Conservation (phyloP, 2,113 vertebrate genomes). For the Otis tarda region DNA sequence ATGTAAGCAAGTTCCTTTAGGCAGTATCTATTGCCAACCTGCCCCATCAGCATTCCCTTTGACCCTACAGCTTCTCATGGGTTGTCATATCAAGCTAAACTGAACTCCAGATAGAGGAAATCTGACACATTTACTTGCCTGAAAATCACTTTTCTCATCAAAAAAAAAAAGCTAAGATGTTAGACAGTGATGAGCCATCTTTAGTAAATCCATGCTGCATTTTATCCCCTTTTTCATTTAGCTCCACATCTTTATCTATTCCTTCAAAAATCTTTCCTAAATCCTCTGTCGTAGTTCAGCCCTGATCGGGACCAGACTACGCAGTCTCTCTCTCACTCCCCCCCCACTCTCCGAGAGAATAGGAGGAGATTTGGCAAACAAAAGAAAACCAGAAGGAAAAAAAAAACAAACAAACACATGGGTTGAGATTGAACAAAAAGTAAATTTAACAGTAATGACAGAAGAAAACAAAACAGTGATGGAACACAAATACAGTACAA, state of each 20-base stretch:
- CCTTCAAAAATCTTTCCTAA: conserved; percentile 27
- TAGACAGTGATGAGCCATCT: conserved; percentile 44
- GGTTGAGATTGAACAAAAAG: too few species aligned
- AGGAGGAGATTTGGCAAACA: too few species aligned
- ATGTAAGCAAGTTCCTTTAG: not conserved
- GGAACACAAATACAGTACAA: too few species aligned
- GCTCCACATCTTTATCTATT: conserved; percentile 24
- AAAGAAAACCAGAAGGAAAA: too few species aligned
- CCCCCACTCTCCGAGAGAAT: too few species aligned
- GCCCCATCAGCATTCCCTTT: not conserved
- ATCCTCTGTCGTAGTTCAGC: too few species aligned
- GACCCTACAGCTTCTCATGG: conserved; percentile 22
- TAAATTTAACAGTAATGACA: too few species aligned
- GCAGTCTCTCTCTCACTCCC: too few species aligned
- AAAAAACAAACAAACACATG: too few species aligned
- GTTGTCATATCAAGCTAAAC: conserved; percentile 40
- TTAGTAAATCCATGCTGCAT: conserved; percentile 1
- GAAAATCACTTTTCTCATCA: conserved; percentile 40
- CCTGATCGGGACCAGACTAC: too few species aligned
- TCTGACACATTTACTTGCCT: conserved; percentile 21
- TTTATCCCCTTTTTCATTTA: conserved; percentile 57
- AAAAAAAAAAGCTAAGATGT: conserved; percentile 11
- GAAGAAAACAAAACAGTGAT: too few species aligned
- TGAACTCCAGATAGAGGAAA: conserved; percentile 32
- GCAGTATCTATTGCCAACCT: not conserved